Evolutionary conservation across 2,797 vertebrate genomes (phyloP).

Genomic region (Hozukius guyotensis): DNA sequence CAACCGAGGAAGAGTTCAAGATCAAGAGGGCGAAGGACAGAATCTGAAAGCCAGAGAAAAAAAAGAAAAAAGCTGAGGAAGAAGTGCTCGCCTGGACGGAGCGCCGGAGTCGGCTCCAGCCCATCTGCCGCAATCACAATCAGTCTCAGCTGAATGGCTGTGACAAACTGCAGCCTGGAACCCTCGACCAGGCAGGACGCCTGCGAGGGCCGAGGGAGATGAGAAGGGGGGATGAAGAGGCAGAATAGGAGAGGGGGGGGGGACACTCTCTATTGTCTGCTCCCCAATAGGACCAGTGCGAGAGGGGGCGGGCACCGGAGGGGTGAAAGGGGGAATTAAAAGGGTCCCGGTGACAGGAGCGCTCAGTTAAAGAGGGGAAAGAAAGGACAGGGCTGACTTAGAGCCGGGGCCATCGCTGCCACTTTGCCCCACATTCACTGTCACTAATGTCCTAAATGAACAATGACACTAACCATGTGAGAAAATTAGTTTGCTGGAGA

Average conservation of each 20-base stretch:
- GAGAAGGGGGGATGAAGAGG: slow-evolving; percentile 52
- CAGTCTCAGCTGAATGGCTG: slow-evolving; percentile 88
- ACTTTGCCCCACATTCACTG: slow-evolving; percentile 68
- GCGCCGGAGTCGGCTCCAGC: slow-evolving; percentile 79
- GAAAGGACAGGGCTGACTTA: slow-evolving; percentile 66
- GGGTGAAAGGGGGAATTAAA: slow-evolving; percentile 75
- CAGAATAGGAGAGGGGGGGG: slow-evolving; percentile 17
- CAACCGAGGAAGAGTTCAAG: slow-evolving; percentile 45
- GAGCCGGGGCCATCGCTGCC: slow-evolving; percentile 58
- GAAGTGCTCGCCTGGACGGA: slow-evolving; percentile 66
- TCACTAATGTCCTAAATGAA: slow-evolving; percentile 78
- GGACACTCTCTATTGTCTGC: slow-evolving; percentile 81
- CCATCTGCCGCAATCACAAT: slow-evolving; percentile 91
- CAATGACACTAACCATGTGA: slow-evolving; percentile 78
- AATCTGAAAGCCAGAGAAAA: slow-evolving; percentile 18
- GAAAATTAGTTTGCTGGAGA: slow-evolving; percentile 46
- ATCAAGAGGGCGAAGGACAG: slow-evolving; percentile 36
- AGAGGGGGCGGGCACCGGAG: slow-evolving; percentile 58
- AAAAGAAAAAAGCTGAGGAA: slow-evolving; percentile 2
- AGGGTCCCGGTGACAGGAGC: slow-evolving; percentile 74
- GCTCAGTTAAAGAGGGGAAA: slow-evolving; percentile 68
- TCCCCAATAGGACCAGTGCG: slow-evolving; percentile 74
- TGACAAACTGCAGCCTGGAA: slow-evolving; percentile 82
- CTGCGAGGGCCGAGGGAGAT: slow-evolving; percentile 60
- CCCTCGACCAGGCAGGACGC: slow-evolving; percentile 69